Base-by-base conservation (phyloP, 2,888 invertebrate species). In the Isoperla grammatica region DNA sequence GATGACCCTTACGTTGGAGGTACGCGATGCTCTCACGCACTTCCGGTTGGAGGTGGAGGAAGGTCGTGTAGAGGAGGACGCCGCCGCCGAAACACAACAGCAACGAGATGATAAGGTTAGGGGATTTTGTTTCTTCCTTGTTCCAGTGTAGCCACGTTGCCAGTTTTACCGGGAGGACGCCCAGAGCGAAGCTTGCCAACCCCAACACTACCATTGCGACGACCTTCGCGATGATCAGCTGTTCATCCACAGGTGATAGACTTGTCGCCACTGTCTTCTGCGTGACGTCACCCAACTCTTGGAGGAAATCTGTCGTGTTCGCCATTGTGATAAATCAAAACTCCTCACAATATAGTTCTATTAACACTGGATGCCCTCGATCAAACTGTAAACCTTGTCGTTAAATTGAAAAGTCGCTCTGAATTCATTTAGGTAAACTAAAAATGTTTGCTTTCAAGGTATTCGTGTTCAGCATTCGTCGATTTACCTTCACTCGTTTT, bases 121-220 rank as follows among this genome's bases (percentile, higher is more conserved):
- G 56, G n/a, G 48, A 29, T 29, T 29, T 29, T 1, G 61, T 17
- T 1, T 43, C 15, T 17, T 56, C 59, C 39, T 77, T 71, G 57
- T 80, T 71, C 84, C 85, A 85, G 37, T 81, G 79, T 66, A 87
- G 80, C 72, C 79, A 82, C 67, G 76, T 82, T 39, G 86, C 81
- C 60, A 93, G 74, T 68, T 87, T 75, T 65, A 90, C 78, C 0
- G 94, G 93, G 35, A 85, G 71, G 5, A 86, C 75, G 48, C 94
- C 94, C 67, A 90, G 84, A 17, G 85, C 71, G 70, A 89, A 81
- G 46, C 92, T 90, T 17, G 88, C 84, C 59, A 79, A 72, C 69
- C 91, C 88, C 12, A 95, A 79, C 23, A 88, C 85, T 43, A 80
- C 76, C 86, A 94, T 89, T 1, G 93, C 85, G 4, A 88, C 83